Percentiles rank a stretch among this genome's conserved stretches.
These are phyloP conservation scores for Trichechus manatus DNA, from an alignment of 2,113 vertebrate species.

Conservation along the genomic window DNA sequence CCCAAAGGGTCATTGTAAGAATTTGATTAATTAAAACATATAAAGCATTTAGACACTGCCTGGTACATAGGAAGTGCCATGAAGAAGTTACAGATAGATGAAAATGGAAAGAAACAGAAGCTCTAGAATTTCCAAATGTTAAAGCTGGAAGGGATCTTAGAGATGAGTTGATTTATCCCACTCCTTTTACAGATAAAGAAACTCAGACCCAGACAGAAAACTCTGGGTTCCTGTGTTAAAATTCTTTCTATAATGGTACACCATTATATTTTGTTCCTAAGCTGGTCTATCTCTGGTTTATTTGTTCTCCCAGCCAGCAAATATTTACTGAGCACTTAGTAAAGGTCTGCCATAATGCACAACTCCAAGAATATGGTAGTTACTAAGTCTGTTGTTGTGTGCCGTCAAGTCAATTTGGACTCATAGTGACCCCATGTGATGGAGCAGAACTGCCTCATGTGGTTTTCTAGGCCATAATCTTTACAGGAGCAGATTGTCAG, in stretches of 20 bases:
- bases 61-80: neutral
- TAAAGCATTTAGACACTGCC: neutral
- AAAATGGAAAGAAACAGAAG: neutral
- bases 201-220: constrained; percentile 5
- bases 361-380: neutral
- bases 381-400: neutral
- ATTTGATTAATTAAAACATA: neutral
- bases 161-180: neutral
- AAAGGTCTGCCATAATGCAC: neutral
- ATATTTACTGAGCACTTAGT: constrained; percentile 44
- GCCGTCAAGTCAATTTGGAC: neutral
- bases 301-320: neutral
- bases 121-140: constrained; percentile 39
- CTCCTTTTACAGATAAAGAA: constrained; percentile 14
- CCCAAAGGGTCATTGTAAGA: neutral
- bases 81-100: neutral
- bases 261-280: neutral
- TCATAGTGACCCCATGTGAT: neutral
- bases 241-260: neutral
- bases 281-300: neutral
- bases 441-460: neutral
- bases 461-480: neutral
- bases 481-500: neutral
- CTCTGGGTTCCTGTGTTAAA: neutral
- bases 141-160: neutral